These are phyloP conservation scores for Falcunculus frontatus DNA, from an alignment of 2,113 vertebrate genomes.

Conservation along the genomic window DNA sequence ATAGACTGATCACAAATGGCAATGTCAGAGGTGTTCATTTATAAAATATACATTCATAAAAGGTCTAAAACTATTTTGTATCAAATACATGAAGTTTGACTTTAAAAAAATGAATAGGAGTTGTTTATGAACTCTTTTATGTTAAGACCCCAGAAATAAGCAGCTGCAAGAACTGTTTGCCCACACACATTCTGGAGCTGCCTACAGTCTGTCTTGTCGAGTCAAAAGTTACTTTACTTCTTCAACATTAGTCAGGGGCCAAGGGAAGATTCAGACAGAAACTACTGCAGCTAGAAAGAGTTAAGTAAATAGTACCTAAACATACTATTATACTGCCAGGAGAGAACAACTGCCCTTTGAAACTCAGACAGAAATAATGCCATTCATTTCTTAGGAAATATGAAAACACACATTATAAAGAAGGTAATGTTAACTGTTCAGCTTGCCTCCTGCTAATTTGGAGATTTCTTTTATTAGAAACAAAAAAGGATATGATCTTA, in stretches of 20 bases:
- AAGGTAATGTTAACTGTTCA: background rate
- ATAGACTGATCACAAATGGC: background rate
- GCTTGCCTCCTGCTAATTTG: background rate
- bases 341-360: background rate
- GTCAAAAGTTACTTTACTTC: constrained; percentile 12
- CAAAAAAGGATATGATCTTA: background rate
- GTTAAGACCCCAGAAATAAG: background rate
- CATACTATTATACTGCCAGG: background rate
- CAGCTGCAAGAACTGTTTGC: constrained; percentile 31
- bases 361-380: background rate
- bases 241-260: background rate
- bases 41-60: background rate
- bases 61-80: background rate
- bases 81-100: background rate
- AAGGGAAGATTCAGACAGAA: background rate
- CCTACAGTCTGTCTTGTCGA: constrained; percentile 4
- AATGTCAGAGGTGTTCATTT: background rate
- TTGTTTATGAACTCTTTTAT: background rate
- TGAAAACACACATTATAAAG: background rate
- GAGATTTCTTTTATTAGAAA: background rate
- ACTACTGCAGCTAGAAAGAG: background rate
- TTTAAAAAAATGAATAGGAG: background rate
- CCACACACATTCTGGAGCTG: constrained; percentile 54
- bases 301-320: background rate
- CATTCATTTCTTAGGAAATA: background rate